Base-by-base conservation (phyloP, 2,113 vertebrate species). In the Turdus rufiventris region DNA sequence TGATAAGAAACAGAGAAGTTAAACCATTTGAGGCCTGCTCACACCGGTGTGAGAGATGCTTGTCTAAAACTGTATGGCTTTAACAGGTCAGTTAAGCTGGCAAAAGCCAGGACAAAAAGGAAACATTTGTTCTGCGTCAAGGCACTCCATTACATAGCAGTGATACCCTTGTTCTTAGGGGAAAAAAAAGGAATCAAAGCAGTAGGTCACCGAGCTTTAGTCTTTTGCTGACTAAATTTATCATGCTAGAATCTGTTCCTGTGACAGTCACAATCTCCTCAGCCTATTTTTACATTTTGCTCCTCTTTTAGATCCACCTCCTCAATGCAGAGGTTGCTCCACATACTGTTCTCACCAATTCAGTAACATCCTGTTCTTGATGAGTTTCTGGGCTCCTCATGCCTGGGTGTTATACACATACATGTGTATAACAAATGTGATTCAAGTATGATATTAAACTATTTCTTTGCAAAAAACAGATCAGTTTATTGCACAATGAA, bases 231-330 rank as follows among this genome's bases (percentile, higher is more conserved):
- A 85, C 89, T 82, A 84, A 58, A 89, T 94, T 85, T 91, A 96
- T 71, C 76, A n/a, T 14, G 9, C 24, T 72, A 67, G 48, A 85
- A 68, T 57, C 85, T 84, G 71, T 70, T 92, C 66, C 88, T 72
- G 38, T 23, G 63, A 85, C 13, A 94, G 57, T 89, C 63, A 91
- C 73, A 88, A n/a, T 48, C 65, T 91, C 74, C 51, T 79, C 70
- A 79, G 91, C 29, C 84, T 96, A 91, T 76, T 95, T 95, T 93
- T 62, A 79, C 56, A 70, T 85, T 79, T 66, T 88, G 47, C 29
- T 91, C 66, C 84, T 72, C 62, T 95, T 89, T 91, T 38, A 94
- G 87, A 93, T 87, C 86, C 81, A 89, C 88, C 84, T 78, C 94
- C 92, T 92, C 91, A 82, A 89, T 63, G 87, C 88, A 94, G 75